These are phyloP conservation scores for Sarcophaga carnaria DNA, from an alignment of 2,888 invertebrate species.

Conservation along the genomic window DNA sequence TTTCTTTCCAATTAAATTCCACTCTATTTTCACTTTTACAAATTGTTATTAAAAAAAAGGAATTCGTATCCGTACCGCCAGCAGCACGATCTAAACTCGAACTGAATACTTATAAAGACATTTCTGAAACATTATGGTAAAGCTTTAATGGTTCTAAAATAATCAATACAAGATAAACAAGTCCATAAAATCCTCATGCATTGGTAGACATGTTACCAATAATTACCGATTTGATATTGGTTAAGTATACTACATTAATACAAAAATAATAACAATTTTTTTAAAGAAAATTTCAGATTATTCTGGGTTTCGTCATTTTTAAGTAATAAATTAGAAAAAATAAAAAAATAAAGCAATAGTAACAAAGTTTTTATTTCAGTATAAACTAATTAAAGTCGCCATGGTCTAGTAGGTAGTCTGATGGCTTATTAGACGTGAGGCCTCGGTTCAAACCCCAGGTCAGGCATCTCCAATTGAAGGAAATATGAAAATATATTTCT, in stretches of 20 bases:
- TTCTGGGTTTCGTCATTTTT: not conserved
- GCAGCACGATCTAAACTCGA: not conserved
- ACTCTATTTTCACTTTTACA: not conserved
- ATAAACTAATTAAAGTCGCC: too few relatives aligned
- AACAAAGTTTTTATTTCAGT: too few relatives aligned
- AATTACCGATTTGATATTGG: not conserved
- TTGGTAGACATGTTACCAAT: not conserved
- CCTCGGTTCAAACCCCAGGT: too few relatives aligned
- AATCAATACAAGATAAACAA: not conserved
- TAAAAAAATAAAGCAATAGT: too few relatives aligned
- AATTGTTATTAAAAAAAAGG: not conserved
- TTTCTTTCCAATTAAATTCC: too few relatives aligned
- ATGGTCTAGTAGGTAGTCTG: too few relatives aligned
- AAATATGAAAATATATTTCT: too few relatives aligned
- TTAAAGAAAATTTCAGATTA: not conserved
- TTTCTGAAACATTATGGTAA: not conserved
- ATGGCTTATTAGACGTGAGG: too few relatives aligned
- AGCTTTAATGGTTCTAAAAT: not conserved
- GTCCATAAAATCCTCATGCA: not conserved
- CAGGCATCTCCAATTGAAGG: too few relatives aligned
- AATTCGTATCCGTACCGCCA: not conserved
- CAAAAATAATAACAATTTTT: not conserved
- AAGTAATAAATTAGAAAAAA: not conserved
- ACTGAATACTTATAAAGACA: not conserved
- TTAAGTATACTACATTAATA: not conserved